Evolutionary conservation across 2,113 vertebrate species (phyloP).

Genomic region (Tetrax tetrax): DNA sequence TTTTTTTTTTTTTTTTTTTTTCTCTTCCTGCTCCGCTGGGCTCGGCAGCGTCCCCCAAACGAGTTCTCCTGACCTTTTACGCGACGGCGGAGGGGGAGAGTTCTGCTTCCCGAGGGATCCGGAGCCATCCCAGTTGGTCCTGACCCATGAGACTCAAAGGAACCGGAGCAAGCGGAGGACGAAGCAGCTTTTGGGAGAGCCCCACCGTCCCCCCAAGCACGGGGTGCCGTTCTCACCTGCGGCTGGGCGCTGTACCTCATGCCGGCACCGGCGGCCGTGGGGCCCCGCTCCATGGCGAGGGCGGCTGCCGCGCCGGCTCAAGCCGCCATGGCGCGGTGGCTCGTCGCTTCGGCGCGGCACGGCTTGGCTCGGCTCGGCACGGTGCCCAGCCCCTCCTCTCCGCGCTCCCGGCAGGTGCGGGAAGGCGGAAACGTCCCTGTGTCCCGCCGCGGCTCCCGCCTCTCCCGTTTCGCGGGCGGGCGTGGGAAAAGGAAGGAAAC

Average conservation of each 20-base stretch:
- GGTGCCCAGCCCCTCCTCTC: background rate
- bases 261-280: background rate
- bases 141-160: background rate
- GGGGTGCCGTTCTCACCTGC: slow-evolving; percentile 4
- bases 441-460: background rate
- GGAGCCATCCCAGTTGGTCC: rapidly evolving
- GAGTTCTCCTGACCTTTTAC: background rate
- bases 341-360: background rate
- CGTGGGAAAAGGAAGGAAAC: background rate
- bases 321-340: background rate
- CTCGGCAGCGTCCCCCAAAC: rapidly evolving
- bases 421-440: background rate
- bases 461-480: background rate
- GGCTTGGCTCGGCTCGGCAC: background rate
- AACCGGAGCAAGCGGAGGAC: background rate
- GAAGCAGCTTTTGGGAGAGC: background rate
- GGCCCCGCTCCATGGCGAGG: background rate
- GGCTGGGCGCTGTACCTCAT: slow-evolving; percentile 44
- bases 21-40: background rate
- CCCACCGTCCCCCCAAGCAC: rapidly evolving
- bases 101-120: background rate
- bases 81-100: rapidly evolving
- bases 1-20: rapidly evolving
- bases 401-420: background rate
- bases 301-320: background rate